Percentiles rank a stretch among this genome's conserved stretches.
Conservation (phyloP, 2,888 invertebrate genomes). For the Corythucha ciliata region DNA sequence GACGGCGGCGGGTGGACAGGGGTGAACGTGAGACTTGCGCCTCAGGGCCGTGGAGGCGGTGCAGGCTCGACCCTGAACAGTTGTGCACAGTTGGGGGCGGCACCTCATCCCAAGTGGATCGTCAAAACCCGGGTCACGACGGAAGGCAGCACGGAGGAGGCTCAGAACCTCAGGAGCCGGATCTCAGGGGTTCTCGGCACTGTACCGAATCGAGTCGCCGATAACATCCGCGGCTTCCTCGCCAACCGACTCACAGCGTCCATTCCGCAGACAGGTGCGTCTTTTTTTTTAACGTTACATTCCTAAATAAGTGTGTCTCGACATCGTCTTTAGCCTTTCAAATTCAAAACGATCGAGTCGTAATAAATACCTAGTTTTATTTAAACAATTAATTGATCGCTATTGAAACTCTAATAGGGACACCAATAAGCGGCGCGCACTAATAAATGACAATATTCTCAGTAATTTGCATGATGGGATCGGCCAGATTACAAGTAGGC, state of each 20-base stretch:
- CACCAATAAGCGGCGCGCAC: no score
- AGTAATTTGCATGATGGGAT: no score
- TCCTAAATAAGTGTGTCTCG: no score
- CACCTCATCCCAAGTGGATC: slow-evolving; percentile 18
- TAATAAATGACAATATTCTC: no score
- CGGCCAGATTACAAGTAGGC: no score
- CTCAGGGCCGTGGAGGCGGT: slow-evolving; percentile 15
- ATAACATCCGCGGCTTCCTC: slow-evolving; percentile 63
- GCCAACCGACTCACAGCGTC: slow-evolving; percentile 38
- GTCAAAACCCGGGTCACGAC: slow-evolving; percentile 37
- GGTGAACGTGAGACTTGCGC: slow-evolving; percentile 18
- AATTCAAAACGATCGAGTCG: no score
- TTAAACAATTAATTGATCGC: no score
- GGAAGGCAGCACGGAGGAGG: slow-evolving; percentile 26
- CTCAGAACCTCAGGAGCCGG: slow-evolving; percentile 24
- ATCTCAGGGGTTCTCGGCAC: slow-evolving; percentile 29
- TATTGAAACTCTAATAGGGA: no score
- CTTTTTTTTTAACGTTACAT: slow-evolving; percentile 3
- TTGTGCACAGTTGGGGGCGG: slow-evolving; percentile 20
- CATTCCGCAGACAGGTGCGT: slow-evolving; percentile 27
- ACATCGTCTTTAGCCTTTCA: no score
- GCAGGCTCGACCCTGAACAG: background rate
- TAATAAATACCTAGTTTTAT: no score
- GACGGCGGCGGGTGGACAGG: slow-evolving; percentile 2
- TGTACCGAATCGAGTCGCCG: slow-evolving; percentile 53